Conservation (phyloP, 2,113 vertebrate species). For the Oenanthe oenanthe region DNA sequence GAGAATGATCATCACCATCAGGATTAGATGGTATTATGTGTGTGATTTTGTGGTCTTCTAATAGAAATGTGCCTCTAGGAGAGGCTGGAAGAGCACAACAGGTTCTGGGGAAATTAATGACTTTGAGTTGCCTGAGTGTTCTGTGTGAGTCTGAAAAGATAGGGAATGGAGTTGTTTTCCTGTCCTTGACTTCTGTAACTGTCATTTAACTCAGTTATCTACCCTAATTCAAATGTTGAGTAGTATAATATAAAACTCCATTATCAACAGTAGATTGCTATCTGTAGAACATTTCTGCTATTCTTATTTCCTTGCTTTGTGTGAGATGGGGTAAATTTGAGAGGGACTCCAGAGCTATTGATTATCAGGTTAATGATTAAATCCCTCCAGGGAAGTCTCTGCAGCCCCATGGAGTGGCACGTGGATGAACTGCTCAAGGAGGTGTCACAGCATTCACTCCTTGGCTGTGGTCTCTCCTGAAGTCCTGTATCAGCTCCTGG, state of each 20-base stretch:
- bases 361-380: neutral
- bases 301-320: neutral
- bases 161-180: neutral
- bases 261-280: neutral
- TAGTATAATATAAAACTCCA: neutral
- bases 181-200: conserved; percentile 7
- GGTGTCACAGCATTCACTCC: accelerated
- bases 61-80: neutral
- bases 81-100: neutral
- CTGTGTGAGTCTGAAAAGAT: neutral
- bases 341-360: neutral
- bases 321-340: neutral
- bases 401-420: neutral
- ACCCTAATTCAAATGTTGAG: neutral
- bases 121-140: neutral
- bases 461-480: neutral
- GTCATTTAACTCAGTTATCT: neutral
- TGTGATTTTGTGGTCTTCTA: neutral
- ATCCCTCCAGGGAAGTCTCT: neutral
- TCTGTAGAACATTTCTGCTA: neutral
- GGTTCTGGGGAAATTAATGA: neutral
- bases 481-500: neutral
- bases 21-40: neutral
- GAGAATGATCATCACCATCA: neutral
- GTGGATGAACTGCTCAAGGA: neutral